Evolutionary conservation across 2,113 vertebrate species (phyloP).

Genomic region (Otocyon megalotis): DNA sequence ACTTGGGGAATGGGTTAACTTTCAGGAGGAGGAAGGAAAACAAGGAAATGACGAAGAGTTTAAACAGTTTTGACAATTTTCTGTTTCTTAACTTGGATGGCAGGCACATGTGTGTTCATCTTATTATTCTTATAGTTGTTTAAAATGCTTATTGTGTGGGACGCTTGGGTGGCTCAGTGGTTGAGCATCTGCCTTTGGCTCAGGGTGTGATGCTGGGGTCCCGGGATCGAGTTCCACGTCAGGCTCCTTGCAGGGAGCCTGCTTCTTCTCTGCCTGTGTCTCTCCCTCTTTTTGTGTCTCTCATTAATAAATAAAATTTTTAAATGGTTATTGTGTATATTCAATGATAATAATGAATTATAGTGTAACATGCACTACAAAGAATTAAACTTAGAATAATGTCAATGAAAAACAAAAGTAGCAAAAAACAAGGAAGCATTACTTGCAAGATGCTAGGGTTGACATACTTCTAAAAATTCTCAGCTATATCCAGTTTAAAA

Average conservation of each 20-base stretch:
- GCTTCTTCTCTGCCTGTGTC: too few relatives aligned
- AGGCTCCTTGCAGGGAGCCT: too few relatives aligned
- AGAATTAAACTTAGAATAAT: neutral
- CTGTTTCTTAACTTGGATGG: neutral
- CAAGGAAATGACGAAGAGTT: neutral
- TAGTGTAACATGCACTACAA: neutral
- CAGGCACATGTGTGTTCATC: neutral
- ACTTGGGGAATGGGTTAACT: neutral
- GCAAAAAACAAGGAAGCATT: neutral
- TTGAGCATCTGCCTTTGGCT: too few relatives aligned
- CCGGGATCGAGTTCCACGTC: too few relatives aligned
- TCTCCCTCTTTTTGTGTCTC: too few relatives aligned
- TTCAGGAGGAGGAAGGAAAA: neutral
- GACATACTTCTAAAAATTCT: neutral
- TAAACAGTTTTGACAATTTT: neutral
- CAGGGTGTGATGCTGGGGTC: too few relatives aligned
- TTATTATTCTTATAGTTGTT: neutral
- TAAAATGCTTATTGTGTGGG: neutral
- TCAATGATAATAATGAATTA: neutral
- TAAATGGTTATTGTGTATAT: neutral
- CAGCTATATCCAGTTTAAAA: conserved; percentile 7
- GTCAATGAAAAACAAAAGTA: neutral
- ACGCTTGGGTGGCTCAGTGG: too few relatives aligned
- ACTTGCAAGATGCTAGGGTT: neutral
- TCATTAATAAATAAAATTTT: neutral